These are phyloP conservation scores for Drosophila subobscura DNA, from an alignment of 1,140 invertebrate species.

Conservation along the genomic window DNA sequence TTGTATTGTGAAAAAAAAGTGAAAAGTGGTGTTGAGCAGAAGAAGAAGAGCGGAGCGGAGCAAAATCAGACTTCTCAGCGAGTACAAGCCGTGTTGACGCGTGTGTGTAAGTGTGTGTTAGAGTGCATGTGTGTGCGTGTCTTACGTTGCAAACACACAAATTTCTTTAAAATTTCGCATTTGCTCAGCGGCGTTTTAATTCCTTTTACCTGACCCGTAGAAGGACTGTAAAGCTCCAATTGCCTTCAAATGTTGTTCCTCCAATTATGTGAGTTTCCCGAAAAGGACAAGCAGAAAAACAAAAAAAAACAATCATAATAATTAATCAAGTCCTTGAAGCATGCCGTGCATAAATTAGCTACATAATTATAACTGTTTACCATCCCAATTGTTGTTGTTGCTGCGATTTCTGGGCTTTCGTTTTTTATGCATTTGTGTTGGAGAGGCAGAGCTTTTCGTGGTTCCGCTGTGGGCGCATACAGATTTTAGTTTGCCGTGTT, in stretches of 20 bases:
- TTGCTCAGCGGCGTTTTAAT: slow-evolving; percentile 45
- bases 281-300: not conserved
- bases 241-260: slow-evolving; percentile 73
- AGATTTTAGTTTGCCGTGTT: slow-evolving; percentile 36
- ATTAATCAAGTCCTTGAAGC: slow-evolving; percentile 27
- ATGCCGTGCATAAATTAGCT: slow-evolving; percentile 52
- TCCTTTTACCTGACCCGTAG: slow-evolving; percentile 31
- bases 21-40: slow-evolving; percentile 55
- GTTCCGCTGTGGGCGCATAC: slow-evolving; percentile 27
- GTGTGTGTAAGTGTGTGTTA: slow-evolving; percentile 32
- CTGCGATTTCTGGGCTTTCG: slow-evolving; percentile 16
- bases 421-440: slow-evolving; percentile 25
- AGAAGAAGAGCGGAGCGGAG: slow-evolving; percentile 5
- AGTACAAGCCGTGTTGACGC: slow-evolving; percentile 45
- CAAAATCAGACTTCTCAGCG: slow-evolving; percentile 30
- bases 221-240: slow-evolving; percentile 49
- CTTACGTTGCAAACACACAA: slow-evolving; percentile 73
- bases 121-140: slow-evolving; percentile 47
- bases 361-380: slow-evolving; percentile 62
- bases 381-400: slow-evolving; percentile 32
- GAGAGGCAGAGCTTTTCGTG: not conserved
- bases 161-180: slow-evolving; percentile 56
- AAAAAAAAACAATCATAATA: slow-evolving; percentile 3
- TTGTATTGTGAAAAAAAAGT: slow-evolving; percentile 59
- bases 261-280: slow-evolving; percentile 61